Percentiles rank a stretch among this genome's conserved stretches.
Conservation (phyloP, 2,888 invertebrate genomes). For the Drosophila phalerata region DNA sequence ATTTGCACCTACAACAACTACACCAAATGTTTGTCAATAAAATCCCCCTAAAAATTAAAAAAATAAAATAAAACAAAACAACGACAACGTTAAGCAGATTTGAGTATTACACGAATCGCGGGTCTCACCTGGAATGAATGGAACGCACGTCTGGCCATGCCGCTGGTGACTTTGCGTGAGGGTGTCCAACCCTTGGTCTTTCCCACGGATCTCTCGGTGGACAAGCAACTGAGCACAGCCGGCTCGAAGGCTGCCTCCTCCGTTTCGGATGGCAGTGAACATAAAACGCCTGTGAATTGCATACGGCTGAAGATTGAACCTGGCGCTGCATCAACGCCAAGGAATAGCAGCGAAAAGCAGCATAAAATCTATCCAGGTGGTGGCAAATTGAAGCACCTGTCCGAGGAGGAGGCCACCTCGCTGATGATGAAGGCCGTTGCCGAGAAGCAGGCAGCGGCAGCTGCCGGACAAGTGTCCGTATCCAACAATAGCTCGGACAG, state of each 20-base stretch:
- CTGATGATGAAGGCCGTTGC: slow-evolving; percentile 82
- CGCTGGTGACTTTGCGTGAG: slow-evolving; percentile 88
- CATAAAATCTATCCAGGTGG: slow-evolving; percentile 56
- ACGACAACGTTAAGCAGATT: slow-evolving; percentile 86
- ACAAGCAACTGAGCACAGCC: slow-evolving; percentile 70
- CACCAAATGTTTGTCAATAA: slow-evolving; percentile 28
- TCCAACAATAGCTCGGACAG: slow-evolving; percentile 76
- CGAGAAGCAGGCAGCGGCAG: slow-evolving; percentile 74
- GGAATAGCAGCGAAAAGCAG: slow-evolving; percentile 55
- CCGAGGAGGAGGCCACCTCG: slow-evolving; percentile 81
- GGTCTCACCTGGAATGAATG: slow-evolving; percentile 91
- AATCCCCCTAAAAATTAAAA: slow-evolving; percentile 27
- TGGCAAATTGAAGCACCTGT: slow-evolving; percentile 80
- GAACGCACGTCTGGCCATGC: slow-evolving; percentile 91
- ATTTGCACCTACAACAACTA: slow-evolving; percentile 42
- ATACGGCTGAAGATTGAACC: slow-evolving; percentile 62
- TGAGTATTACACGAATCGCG: slow-evolving; percentile 90
- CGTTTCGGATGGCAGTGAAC: slow-evolving; percentile 54
- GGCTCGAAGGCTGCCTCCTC: slow-evolving; percentile 44
- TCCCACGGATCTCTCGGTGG: slow-evolving; percentile 85
- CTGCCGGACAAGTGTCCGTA: slow-evolving; percentile 44
- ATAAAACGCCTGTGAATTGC: slow-evolving; percentile 74
- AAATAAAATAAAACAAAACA: slow-evolving; percentile 14
- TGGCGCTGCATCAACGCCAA: slow-evolving; percentile 70
- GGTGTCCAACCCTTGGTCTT: slow-evolving; percentile 85